Base-by-base conservation (phyloP, 2,888 invertebrate genomes). In the Cantharis flavilabris region DNA sequence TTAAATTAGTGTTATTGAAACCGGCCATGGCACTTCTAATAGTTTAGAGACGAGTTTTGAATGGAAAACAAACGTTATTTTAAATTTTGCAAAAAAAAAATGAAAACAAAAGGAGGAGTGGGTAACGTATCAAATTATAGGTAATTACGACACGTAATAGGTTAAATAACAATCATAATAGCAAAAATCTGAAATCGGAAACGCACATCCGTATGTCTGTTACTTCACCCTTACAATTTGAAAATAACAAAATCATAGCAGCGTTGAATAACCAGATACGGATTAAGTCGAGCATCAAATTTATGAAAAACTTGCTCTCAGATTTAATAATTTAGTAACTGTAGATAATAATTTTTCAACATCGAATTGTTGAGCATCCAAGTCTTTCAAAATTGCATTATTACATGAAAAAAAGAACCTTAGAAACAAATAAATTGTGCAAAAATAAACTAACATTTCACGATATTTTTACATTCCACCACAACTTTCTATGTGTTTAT, bases 391-490 rank as follows among this genome's bases (percentile, higher is more conserved):
- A 49, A 49, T 49, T 49, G 49, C 49, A 49, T 49, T n/a, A 49
- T 49, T 49, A 49, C 49, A 30, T 18, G 16, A 14, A 63, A 30
- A 63, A 77, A 73, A 62, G 65, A 76, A 63, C 69, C 26, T 62
- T 70, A 72, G 69, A 72, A 75, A 70, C 75, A 69, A n/a, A 33
- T 30, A 30, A 30, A 30, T 77, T 70, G 72, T 69, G 75, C 72
- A 67, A 73, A 76, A 70, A 63, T 69, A 75, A 70, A 75, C 71
- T 79, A 76, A 67, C 76, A 79, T 79, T 79, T 79, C 76, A 76
- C 76, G 76, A 77, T 69, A 70, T 71, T 79, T 79, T 76, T 74
- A 67, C 26, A 67, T 23, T 67, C 26, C 73, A 72, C 76, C 76
- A 74, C 76, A 74, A 76, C 78, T 79, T 79, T 79, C 78, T 79